Conservation (phyloP, 2,888 invertebrate genomes). For the Aphidoletes aphidimyza region DNA sequence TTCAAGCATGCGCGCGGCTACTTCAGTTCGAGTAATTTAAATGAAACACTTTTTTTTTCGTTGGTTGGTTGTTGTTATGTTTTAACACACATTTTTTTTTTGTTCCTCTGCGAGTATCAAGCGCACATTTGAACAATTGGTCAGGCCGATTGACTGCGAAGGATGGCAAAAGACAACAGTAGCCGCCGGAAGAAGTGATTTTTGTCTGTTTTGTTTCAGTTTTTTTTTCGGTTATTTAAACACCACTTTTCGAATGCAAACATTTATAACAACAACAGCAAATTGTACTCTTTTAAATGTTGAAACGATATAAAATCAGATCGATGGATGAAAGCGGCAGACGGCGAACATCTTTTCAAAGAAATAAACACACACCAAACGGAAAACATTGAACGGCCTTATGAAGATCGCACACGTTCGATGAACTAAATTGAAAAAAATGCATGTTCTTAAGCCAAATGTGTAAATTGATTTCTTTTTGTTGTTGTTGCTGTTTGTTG, state of each 20-base stretch:
- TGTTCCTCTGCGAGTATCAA: background rate
- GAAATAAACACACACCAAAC: background rate
- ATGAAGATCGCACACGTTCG: conserved; percentile 44
- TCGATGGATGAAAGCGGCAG: background rate
- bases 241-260: conserved; percentile 41
- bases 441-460: background rate
- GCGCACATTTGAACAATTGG: background rate
- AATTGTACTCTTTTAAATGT: conserved; percentile 4
- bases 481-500: too few relatives aligned
- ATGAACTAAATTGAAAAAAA: background rate
- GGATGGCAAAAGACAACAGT: background rate
- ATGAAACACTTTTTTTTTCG: conserved; percentile 28
- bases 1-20: too few relatives aligned
- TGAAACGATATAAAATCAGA: background rate
- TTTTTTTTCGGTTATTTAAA: background rate
- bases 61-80: too few relatives aligned
- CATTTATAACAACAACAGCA: too few relatives aligned
- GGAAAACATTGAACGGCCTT: background rate
- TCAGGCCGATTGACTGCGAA: background rate
- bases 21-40: background rate
- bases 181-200: conserved; percentile 44
- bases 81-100: background rate
- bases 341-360: background rate
- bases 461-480: conserved; percentile 8
- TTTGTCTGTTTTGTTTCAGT: too few relatives aligned